These are phyloP conservation scores for Sebastes umbrosus DNA, from an alignment of 2,797 vertebrate genomes.

Conservation along the genomic window DNA sequence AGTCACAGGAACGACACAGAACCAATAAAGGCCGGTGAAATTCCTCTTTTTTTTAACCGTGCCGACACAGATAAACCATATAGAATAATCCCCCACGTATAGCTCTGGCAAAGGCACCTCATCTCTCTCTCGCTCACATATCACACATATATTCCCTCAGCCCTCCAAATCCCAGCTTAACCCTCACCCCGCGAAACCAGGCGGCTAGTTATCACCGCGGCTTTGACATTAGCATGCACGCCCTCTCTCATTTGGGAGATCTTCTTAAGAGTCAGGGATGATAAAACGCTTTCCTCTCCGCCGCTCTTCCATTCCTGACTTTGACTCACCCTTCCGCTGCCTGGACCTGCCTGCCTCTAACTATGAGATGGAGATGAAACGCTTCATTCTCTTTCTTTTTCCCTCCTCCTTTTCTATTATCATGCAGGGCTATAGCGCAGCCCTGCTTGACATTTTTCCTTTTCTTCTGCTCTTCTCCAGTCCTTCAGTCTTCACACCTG, in stretches of 20 bases:
- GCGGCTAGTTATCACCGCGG: constrained; percentile 75
- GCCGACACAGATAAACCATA: constrained; percentile 72
- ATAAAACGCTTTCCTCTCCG: constrained; percentile 79
- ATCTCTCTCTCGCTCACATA: constrained; percentile 67
- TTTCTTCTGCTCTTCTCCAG: constrained; percentile 59
- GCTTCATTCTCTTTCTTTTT: constrained; percentile 61
- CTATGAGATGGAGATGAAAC: constrained; percentile 76
- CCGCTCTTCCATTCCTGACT: constrained; percentile 72
- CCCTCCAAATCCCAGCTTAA: constrained; percentile 79
- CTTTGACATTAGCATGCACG: constrained; percentile 78
- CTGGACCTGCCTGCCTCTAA: constrained; percentile 71
- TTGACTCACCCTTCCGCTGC: constrained; percentile 78
- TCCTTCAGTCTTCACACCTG: constrained; percentile 60
- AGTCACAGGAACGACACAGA: constrained; percentile 41
- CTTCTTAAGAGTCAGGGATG: constrained; percentile 78
- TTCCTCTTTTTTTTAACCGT: constrained; percentile 42
- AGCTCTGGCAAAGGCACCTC: constrained; percentile 75
- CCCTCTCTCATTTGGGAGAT: constrained; percentile 80
- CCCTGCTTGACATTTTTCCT: constrained; percentile 72
- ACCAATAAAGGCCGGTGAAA: constrained; percentile 47
- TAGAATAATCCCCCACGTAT: constrained; percentile 74
- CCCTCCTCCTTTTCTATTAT: constrained; percentile 67
- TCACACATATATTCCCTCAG: constrained; percentile 79
- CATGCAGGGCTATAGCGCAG: constrained; percentile 60
- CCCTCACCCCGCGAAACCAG: constrained; percentile 72